Evolutionary conservation across 1,140 invertebrate genomes (phyloP).

Genomic region (Penaeus vannamei): DNA sequence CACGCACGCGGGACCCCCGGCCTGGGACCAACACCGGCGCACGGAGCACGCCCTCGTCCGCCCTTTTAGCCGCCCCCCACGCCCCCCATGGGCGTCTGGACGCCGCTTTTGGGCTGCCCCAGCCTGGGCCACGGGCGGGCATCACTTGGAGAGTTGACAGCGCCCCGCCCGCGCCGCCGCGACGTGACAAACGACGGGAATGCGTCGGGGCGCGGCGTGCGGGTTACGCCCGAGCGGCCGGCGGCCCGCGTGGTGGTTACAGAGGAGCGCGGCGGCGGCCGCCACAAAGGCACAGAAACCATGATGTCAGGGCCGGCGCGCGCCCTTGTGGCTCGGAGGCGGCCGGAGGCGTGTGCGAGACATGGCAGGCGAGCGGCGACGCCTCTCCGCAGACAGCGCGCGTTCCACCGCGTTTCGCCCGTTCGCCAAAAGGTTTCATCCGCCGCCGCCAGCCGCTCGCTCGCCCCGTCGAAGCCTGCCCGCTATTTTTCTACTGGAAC

Average conservation of each 20-base stretch:
- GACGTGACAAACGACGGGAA: conserved; percentile 25
- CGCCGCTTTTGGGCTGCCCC: no score
- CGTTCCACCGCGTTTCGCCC: conserved; percentile 54
- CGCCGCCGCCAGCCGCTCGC: conserved; percentile 20
- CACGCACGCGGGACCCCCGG: conserved; percentile 53
- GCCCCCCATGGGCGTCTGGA: background rate
- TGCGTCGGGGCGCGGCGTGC: conserved; percentile 44
- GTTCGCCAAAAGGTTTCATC: conserved; percentile 46
- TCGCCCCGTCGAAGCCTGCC: no score
- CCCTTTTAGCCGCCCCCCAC: background rate
- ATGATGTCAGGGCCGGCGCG: conserved; percentile 56
- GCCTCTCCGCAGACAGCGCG: conserved; percentile 55
- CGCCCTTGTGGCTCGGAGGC: conserved; percentile 62
- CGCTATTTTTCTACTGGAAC: no score
- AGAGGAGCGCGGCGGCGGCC: conserved; percentile 63
- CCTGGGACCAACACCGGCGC: conserved; percentile 48
- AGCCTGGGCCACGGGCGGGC: no score
- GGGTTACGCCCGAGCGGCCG: conserved; percentile 51
- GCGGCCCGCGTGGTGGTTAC: conserved; percentile 65
- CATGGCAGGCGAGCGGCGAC: conserved; percentile 65
- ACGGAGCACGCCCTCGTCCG: conserved; percentile 20
- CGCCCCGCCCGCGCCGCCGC: no score
- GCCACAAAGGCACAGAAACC: conserved; percentile 63
- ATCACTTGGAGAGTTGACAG: no score
- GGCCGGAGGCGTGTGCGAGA: conserved; percentile 66